phyloP scores from a whole-genome alignment of 2,797 vertebrate species.

The Allochrocebus solatus region DNA sequence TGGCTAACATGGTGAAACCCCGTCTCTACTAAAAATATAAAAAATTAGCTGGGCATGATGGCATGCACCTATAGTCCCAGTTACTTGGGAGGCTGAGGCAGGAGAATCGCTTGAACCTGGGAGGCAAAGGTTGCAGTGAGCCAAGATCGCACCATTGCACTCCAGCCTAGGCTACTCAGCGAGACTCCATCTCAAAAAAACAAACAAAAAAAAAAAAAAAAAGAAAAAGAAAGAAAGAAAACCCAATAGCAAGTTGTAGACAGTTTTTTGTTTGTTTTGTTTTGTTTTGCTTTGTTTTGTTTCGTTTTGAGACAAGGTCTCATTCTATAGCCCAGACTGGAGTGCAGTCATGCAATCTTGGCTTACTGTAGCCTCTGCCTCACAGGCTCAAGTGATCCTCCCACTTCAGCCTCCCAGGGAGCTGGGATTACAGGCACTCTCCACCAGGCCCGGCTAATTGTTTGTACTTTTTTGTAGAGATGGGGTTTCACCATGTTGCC shows the following conservation, averaged over 20 bases:
- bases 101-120: too few species aligned
- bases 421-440: neutral
- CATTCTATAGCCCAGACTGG: neutral
- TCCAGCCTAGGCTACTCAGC: too few species aligned
- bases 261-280: neutral
- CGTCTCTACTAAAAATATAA: too few species aligned
- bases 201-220: too few species aligned
- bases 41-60: too few species aligned
- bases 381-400: neutral
- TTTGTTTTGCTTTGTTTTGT: neutral
- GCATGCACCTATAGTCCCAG: rapidly evolving
- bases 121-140: too few species aligned
- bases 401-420: neutral
- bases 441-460: neutral
- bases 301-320: neutral
- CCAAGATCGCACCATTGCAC: too few species aligned
- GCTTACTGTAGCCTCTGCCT: neutral
- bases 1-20: too few species aligned
- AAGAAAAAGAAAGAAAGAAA: neutral
- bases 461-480: neutral
- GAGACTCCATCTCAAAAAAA: too few species aligned
- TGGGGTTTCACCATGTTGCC: neutral
- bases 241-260: neutral
- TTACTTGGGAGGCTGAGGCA: too few species aligned
- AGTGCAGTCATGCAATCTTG: neutral